Evolutionary conservation across 2,113 vertebrate genomes (phyloP).

Genomic region (Paradoxurus hermaphroditus): DNA sequence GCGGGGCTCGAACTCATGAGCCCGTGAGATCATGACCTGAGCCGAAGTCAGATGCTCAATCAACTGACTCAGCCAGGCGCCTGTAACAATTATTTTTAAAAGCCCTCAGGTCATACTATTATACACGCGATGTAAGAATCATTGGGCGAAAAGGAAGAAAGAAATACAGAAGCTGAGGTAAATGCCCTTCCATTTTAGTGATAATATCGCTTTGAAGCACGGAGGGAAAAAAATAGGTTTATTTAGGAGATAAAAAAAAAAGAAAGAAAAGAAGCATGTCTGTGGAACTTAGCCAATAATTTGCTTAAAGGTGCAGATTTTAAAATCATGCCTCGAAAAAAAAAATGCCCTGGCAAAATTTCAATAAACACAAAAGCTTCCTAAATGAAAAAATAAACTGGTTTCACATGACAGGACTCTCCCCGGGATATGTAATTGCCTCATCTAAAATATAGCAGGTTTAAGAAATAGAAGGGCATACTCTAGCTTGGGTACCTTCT

Average conservation of each 20-base stretch:
- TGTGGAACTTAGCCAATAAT: neutral
- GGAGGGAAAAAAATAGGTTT: neutral
- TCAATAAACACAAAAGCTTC: slow-evolving; percentile 57
- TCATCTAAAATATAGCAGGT: neutral
- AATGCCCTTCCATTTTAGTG: neutral
- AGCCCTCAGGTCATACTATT: neutral
- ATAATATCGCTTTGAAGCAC: neutral
- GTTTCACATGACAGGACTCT: neutral
- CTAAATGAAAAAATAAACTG: slow-evolving; percentile 51
- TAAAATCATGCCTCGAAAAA: slow-evolving; percentile 23
- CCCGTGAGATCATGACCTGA: no score
- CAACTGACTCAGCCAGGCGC: no score
- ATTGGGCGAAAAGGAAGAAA: neutral
- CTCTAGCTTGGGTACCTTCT: neutral
- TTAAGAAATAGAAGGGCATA: neutral
- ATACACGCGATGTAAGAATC: neutral
- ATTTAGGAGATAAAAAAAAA: neutral
- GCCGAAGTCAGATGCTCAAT: no score
- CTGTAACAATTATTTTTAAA: neutral
- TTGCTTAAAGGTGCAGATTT: slow-evolving; percentile 33
- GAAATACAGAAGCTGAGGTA: neutral
- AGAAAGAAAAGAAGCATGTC: neutral
- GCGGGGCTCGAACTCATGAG: no score
- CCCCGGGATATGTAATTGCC: neutral
- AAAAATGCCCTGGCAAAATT: neutral